These are phyloP conservation scores for Papilio polyxenes DNA, from an alignment of 1,140 invertebrate species.

Conservation along the genomic window DNA sequence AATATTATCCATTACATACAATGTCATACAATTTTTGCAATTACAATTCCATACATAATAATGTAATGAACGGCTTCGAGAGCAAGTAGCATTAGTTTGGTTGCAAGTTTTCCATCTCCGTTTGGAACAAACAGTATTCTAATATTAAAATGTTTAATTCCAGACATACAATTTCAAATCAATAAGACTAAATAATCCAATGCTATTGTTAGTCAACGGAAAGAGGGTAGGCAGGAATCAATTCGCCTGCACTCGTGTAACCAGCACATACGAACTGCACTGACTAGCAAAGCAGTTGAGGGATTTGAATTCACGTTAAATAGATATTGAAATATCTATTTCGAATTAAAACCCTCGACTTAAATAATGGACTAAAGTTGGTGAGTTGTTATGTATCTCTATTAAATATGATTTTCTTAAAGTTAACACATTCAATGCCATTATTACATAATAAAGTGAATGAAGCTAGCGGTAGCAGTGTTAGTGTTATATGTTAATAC, in stretches of 20 bases:
- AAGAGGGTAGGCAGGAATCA: constrained; percentile 86
- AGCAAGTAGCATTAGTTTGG: too few relatives aligned
- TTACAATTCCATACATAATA: too few relatives aligned
- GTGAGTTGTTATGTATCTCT: background rate
- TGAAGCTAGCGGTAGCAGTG: background rate
- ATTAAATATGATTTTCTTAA: background rate
- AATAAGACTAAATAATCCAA: constrained; percentile 88
- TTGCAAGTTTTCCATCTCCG: too few relatives aligned
- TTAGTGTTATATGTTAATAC: background rate
- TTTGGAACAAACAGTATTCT: too few relatives aligned
- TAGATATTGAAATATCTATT: background rate
- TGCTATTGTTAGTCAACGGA: constrained; percentile 88
- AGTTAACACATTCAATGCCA: background rate
- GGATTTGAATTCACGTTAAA: background rate
- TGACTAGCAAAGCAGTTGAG: constrained; percentile 48
- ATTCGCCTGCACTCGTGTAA: constrained; percentile 82
- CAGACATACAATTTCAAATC: constrained; percentile 87
- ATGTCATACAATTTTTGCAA: too few relatives aligned
- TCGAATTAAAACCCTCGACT: background rate
- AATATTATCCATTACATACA: too few relatives aligned
- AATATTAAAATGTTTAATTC: constrained; percentile 52
- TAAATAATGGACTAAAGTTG: constrained; percentile 1
- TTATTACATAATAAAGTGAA: background rate
- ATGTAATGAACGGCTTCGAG: too few relatives aligned
- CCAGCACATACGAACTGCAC: constrained; percentile 69